These are phyloP conservation scores for Oxycera nigricornis DNA, from an alignment of 2,888 invertebrate genomes.

Conservation along the genomic window DNA sequence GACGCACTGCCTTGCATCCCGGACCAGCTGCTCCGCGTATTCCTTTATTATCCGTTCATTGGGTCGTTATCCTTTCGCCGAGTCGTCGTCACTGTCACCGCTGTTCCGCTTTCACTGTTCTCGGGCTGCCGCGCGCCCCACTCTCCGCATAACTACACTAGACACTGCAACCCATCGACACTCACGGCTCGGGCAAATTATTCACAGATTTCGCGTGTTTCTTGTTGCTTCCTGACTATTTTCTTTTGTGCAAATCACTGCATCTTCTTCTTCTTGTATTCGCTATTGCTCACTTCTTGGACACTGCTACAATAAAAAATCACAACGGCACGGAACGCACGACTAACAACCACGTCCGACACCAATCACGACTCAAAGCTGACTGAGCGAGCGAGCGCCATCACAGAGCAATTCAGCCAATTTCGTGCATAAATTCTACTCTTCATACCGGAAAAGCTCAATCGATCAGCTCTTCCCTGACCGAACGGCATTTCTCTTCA, in stretches of 20 bases:
- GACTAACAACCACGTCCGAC: conserved; percentile 9
- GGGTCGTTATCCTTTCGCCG: conserved; percentile 37
- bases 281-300: neutral
- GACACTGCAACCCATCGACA: neutral
- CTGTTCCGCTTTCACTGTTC: conserved; percentile 18
- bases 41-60: conserved; percentile 27
- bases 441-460: neutral
- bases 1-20: conserved; percentile 26
- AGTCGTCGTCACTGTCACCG: neutral
- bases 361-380: conserved; percentile 33
- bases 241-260: neutral
- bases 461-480: neutral
- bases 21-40: conserved; percentile 6
- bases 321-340: conserved; percentile 12
- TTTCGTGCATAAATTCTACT: neutral
- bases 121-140: neutral
- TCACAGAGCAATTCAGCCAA: conserved; percentile 4
- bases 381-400: conserved; percentile 21
- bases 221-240: neutral
- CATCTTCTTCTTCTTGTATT: neutral
- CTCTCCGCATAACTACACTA: neutral
- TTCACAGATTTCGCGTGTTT: conserved; percentile 11
- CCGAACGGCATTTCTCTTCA: neutral
- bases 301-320: conserved; percentile 36
- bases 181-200: neutral